A percentile compares a stretch with the other conserved stretches of the same genome.
Conservation (phyloP, 1,140 invertebrate genomes). For the Cepaea nemoralis region DNA sequence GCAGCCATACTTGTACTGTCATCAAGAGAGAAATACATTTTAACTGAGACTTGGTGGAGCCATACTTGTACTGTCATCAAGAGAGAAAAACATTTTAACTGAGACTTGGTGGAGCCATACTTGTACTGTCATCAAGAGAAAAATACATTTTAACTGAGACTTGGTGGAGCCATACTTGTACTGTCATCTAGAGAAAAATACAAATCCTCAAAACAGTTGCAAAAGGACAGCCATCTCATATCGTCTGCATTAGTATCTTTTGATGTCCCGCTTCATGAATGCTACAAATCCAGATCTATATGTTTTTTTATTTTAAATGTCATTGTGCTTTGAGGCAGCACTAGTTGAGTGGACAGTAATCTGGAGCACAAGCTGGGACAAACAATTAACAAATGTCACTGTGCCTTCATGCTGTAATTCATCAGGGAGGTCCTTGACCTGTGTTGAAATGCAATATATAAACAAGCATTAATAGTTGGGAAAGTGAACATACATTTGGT, state of each 20-base stretch:
- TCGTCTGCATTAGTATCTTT: not conserved
- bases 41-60: too few species aligned
- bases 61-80: too few species aligned
- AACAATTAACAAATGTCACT: slow-evolving; percentile 29
- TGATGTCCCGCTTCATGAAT: slow-evolving; percentile 1
- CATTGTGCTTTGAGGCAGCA: not conserved
- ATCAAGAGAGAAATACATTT: too few species aligned
- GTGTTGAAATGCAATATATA: too few species aligned
- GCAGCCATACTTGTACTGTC: too few species aligned
- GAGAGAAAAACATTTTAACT: too few species aligned
- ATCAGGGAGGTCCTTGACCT: slow-evolving; percentile 27
- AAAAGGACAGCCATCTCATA: not conserved
- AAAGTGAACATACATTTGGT: too few species aligned
- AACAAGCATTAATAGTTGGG: too few species aligned
- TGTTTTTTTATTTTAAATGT: not conserved
- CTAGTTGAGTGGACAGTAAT: slow-evolving; percentile 28
- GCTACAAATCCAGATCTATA: slow-evolving; percentile 34
- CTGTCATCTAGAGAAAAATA: not conserved
- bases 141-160: not conserved
- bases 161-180: not conserved
- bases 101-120: too few species aligned
- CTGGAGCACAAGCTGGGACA: slow-evolving; percentile 25
- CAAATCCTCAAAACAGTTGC: not conserved
- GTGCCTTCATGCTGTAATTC: slow-evolving; percentile 36
- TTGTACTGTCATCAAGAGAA: too few species aligned